Evolutionary conservation across 2,113 vertebrate species (phyloP).

Genomic region (Gorsachius goisagi): DNA sequence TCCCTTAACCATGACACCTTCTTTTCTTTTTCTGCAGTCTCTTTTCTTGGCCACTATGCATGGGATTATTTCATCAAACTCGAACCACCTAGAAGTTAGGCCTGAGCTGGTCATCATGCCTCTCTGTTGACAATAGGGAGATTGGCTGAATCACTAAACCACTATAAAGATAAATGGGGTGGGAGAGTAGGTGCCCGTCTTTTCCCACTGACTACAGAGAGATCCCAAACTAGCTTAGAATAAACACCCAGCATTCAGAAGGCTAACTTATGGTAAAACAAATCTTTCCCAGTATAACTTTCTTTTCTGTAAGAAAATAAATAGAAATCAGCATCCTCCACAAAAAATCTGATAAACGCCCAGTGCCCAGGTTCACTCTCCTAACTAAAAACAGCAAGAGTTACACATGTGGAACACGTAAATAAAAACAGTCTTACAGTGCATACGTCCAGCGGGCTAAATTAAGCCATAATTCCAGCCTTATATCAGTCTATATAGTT

Average conservation of each 20-base stretch:
- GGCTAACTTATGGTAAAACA: not conserved
- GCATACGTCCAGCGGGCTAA: not conserved
- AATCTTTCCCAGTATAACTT: not conserved
- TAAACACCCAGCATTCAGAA: not conserved
- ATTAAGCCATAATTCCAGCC: not conserved
- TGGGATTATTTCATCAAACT: constrained; percentile 41
- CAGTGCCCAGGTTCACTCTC: not conserved
- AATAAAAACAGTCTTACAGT: not conserved
- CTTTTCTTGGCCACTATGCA: not conserved
- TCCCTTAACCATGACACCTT: constrained; percentile 64
- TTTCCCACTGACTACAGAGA: not conserved
- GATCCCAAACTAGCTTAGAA: not conserved
- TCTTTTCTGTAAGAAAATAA: not conserved
- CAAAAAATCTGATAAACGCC: not conserved
- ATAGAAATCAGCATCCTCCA: not conserved
- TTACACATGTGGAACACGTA: not conserved
- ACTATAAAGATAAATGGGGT: not conserved
- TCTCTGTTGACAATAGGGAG: not conserved
- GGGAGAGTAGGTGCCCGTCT: not conserved
- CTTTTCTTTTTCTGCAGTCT: not conserved
- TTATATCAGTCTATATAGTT: not conserved
- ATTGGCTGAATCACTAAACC: not conserved
- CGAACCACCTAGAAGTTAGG: not conserved
- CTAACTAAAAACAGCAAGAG: not conserved
- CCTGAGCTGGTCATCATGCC: not conserved